Evolutionary conservation across 2,888 invertebrate species (phyloP).

Genomic region (Epistrophe grossulariae): DNA sequence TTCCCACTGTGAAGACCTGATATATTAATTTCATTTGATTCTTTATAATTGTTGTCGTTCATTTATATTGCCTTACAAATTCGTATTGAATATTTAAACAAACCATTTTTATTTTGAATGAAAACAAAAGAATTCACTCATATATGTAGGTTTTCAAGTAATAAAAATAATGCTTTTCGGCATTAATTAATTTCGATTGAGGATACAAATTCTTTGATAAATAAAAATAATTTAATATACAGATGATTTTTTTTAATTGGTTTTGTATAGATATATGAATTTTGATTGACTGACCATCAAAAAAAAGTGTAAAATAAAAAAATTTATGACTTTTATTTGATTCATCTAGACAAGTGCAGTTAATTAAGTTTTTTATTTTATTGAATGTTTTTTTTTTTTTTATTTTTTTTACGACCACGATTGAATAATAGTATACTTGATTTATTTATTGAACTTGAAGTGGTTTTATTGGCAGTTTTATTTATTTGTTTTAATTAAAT

Average conservation of each 20-base stretch:
- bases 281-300: slow-evolving; percentile 37
- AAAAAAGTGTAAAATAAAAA: slow-evolving; percentile 39
- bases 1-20: neutral
- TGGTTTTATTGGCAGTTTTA: slow-evolving; percentile 52
- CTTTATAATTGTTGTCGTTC: neutral
- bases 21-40: neutral
- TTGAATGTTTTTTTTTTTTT: slow-evolving; percentile 58
- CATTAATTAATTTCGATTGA: neutral
- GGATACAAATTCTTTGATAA: neutral
- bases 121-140: neutral
- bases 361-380: slow-evolving; percentile 50
- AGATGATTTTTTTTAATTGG: slow-evolving; percentile 8
- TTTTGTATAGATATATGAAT: slow-evolving; percentile 24
- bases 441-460: slow-evolving; percentile 50
- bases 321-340: slow-evolving; percentile 52
- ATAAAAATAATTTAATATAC: neutral
- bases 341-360: slow-evolving; percentile 56
- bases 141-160: neutral
- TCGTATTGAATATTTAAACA: neutral
- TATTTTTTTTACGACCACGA: slow-evolving; percentile 59
- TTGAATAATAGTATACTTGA: slow-evolving; percentile 55
- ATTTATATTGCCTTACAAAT: neutral
- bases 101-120: neutral
- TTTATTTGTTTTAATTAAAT: slow-evolving; percentile 44
- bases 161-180: slow-evolving; percentile 17